Base-by-base conservation (phyloP, 2,113 vertebrate species). In the Tichodroma muraria region DNA sequence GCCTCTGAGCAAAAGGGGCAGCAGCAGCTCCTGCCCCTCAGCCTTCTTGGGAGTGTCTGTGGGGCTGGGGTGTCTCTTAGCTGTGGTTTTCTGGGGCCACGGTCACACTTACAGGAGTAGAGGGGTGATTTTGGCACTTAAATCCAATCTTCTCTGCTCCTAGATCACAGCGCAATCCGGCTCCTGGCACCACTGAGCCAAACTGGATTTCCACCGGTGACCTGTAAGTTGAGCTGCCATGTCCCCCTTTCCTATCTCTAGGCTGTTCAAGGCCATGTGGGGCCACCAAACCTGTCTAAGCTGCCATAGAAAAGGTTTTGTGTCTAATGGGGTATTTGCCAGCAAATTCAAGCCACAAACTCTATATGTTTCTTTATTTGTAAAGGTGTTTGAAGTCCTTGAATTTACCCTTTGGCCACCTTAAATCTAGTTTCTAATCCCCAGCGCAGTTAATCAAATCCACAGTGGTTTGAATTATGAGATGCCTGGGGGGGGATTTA, bases 371-470 rank as follows among this genome's bases (percentile, higher is more conserved):
- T 88, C 88, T 88, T 80, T 93, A 64, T 80, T 92, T 93, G 72
- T 84, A 56, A 88, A 91, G 60, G 47, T 80, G 71, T 91, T 96
- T 80, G 91, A 85, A 91, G 94, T 91, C 79, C 88, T 91, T 71
- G 76, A 49, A 88, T 91, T 95, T 94, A 88, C 88, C 94, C 96
- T 94, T 88, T 73, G 89, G 94, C 91, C 93, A 93, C 81, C 52
- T 95, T 88, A 80, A 89, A 60, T 91, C 71, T 75, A 45, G 47
- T 78, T 88, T 91, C 68, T 95, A 75, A 93, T 85, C 56, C 64
- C 52, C 28, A 31, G 68, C 2, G 0, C 71, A 78, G 75, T 95
- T 91, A 94, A 93, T 93, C 88, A 90, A 70, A 88, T 83, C 79
- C 72, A 56, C 40, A 49, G 94, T 59, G 85, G 76, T 44, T 90